These are phyloP conservation scores for Seriola rivoliana DNA, from an alignment of 2,113 vertebrate species.

Conservation along the genomic window DNA sequence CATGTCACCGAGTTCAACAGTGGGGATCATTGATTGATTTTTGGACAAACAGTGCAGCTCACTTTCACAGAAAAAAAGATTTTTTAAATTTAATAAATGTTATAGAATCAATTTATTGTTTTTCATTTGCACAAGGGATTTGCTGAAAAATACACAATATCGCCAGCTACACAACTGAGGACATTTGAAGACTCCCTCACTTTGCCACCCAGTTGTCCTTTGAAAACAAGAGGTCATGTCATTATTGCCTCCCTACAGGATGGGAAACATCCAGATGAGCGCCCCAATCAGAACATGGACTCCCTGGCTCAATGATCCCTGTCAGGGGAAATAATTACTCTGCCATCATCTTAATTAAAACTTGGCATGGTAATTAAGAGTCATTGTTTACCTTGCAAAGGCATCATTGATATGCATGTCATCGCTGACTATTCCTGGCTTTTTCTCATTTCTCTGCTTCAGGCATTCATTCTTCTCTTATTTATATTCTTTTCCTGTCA, in stretches of 20 bases:
- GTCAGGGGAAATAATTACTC: slow-evolving; percentile 92
- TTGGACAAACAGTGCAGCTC: too few species aligned
- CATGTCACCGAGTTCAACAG: too few species aligned
- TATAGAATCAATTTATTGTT: too few species aligned
- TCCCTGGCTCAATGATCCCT: slow-evolving; percentile 91
- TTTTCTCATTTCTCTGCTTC: slow-evolving; percentile 71
- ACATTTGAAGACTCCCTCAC: slow-evolving; percentile 40
- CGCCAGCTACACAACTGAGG: too few species aligned
- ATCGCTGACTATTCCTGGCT: slow-evolving; percentile 62
- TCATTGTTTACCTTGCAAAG: slow-evolving; percentile 94
- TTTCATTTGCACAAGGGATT: too few species aligned
- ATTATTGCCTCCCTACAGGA: slow-evolving; percentile 83
- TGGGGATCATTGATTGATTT: too few species aligned
- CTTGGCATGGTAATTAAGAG: slow-evolving; percentile 92
- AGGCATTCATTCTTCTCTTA: slow-evolving; percentile 67
- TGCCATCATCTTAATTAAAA: slow-evolving; percentile 95
- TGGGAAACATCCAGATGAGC: slow-evolving; percentile 79
- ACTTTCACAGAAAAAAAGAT: too few species aligned
- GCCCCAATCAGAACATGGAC: slow-evolving; percentile 88
- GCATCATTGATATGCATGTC: slow-evolving; percentile 88
- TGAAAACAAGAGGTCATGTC: slow-evolving; percentile 84
- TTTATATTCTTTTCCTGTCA: slow-evolving; percentile 65
- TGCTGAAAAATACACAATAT: too few species aligned
- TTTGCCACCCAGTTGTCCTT: slow-evolving; percentile 43
- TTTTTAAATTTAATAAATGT: too few species aligned